Evolutionary conservation across 2,888 invertebrate genomes (phyloP).

Genomic region (Ypsolopha sequella): DNA sequence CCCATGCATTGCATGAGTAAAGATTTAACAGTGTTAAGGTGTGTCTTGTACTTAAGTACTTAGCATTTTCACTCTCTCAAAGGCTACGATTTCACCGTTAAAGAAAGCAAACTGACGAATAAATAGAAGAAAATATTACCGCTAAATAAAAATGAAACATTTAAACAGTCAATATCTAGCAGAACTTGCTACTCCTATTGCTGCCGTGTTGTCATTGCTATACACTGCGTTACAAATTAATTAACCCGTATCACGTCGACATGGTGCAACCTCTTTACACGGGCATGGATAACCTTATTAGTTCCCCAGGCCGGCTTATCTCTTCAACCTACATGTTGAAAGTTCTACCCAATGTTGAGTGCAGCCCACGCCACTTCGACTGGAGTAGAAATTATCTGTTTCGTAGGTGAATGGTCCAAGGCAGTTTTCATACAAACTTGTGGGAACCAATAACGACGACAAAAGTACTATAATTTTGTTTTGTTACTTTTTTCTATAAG

Average conservation of each 20-base stretch:
- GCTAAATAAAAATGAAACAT: too few species aligned
- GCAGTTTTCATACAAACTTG: too few species aligned
- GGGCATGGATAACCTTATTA: slow-evolving; percentile 42
- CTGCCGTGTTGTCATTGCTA: too few species aligned
- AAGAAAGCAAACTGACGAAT: slow-evolving; percentile 14
- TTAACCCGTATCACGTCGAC: background rate
- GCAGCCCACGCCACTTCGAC: slow-evolving; percentile 34
- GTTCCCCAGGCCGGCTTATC: slow-evolving; percentile 31
- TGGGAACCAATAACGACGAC: too few species aligned
- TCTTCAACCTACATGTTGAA: slow-evolving; percentile 32
- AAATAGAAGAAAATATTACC: too few species aligned
- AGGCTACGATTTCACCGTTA: slow-evolving; percentile 23
- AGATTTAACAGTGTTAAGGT: background rate
- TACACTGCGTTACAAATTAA: background rate
- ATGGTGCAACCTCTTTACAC: slow-evolving; percentile 17
- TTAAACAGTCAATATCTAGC: too few species aligned
- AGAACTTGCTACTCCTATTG: too few species aligned
- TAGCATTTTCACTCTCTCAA: slow-evolving; percentile 17
- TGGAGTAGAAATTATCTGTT: background rate
- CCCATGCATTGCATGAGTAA: background rate
- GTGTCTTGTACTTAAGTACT: background rate
- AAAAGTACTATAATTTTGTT: too few species aligned
- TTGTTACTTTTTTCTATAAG: too few species aligned
- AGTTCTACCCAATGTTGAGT: slow-evolving; percentile 48
- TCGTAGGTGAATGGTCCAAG: too few species aligned